phyloP scores from a whole-genome alignment of 2,797 vertebrate genomes.

The Clarias laeviceps region DNA sequence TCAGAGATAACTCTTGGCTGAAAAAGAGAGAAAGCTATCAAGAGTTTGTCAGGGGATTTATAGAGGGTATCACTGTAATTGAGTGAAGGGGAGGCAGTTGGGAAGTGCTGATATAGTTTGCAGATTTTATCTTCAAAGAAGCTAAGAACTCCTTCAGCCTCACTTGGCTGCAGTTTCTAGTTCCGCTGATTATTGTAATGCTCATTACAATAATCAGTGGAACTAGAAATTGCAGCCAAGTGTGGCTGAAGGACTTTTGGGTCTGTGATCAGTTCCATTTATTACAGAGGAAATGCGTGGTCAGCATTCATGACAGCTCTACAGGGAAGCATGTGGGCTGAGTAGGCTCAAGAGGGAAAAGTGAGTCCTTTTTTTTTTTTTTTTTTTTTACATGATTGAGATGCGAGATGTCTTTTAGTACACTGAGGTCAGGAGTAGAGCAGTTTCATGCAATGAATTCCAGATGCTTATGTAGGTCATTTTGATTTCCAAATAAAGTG shows the following conservation, averaged over 20 bases:
- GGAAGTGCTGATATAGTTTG: conserved; percentile 26
- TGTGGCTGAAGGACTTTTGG: conserved; percentile 25
- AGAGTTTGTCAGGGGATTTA: conserved; percentile 36
- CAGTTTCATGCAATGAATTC: background rate
- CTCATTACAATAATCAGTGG: conserved; percentile 28
- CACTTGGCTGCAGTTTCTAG: conserved; percentile 19
- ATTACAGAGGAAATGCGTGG: conserved; percentile 17
- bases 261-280: conserved; percentile 25
- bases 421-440: background rate
- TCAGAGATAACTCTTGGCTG: conserved; percentile 23
- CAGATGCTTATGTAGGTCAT: background rate
- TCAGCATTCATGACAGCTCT: conserved; percentile 2
- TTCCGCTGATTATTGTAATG: conserved; percentile 29
- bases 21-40: conserved; percentile 19
- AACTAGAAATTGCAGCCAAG: conserved; percentile 33
- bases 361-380: background rate
- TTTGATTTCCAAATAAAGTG: background rate
- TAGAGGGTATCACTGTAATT: conserved; percentile 27
- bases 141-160: conserved; percentile 17
- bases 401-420: background rate
- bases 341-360: conserved; percentile 3
- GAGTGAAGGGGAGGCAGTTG: conserved; percentile 22
- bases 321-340: background rate
- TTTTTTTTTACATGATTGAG: background rate
- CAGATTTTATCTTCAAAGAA: conserved; percentile 37